These are phyloP conservation scores for Chouioia cunea DNA, from an alignment of 2,888 invertebrate species.

Conservation along the genomic window DNA sequence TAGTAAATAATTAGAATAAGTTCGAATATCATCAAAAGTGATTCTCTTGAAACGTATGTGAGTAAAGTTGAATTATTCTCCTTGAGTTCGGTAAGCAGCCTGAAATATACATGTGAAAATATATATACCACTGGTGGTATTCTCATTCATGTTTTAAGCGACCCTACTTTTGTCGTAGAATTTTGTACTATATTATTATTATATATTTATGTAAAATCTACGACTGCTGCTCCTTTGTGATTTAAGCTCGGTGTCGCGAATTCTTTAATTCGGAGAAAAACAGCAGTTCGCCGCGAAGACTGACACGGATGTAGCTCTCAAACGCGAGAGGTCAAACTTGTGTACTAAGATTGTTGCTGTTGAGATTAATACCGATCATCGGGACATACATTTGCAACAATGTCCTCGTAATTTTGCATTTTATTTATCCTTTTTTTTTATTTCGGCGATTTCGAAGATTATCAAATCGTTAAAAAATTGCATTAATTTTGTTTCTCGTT, in stretches of 20 bases:
- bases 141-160: conserved; percentile 46
- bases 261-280: conserved; percentile 38
- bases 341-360: conserved; percentile 47
- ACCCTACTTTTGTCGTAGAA: conserved; percentile 36
- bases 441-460: too few relatives aligned
- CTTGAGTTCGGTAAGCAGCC: conserved; percentile 17
- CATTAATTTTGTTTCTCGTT: too few relatives aligned
- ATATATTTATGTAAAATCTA: conserved; percentile 33
- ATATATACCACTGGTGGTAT: conserved; percentile 48
- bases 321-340: conserved; percentile 7
- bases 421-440: too few relatives aligned
- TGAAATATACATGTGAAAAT: conserved; percentile 23
- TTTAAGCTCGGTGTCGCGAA: conserved; percentile 39
- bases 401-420: conserved; percentile 4
- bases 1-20: conserved; percentile 32
- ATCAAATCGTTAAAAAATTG: too few relatives aligned
- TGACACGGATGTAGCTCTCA: conserved; percentile 35
- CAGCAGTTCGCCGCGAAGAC: conserved; percentile 47
- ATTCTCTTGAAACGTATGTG: conserved; percentile 16
- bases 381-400: conserved; percentile 17
- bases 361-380: conserved; percentile 41
- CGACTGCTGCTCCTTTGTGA: conserved; percentile 47
- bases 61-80: conserved; percentile 15
- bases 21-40: conserved; percentile 12
- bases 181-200: conserved; percentile 48